Percentiles rank a stretch among this genome's conserved stretches.
Conservation (phyloP, 2,888 invertebrate species). For the Eledone cirrhosa region DNA sequence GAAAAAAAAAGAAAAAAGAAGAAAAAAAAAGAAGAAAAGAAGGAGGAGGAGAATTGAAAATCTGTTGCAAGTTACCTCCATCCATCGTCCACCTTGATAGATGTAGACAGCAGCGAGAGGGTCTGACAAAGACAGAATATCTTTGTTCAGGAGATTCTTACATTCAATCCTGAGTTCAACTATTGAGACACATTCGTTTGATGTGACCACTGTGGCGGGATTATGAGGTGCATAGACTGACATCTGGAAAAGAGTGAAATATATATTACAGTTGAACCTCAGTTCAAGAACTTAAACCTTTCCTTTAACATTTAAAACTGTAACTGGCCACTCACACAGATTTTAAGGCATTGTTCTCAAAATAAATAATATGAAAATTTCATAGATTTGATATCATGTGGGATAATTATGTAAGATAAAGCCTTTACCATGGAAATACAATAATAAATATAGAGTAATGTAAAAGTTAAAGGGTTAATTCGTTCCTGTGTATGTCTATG, state of each 20-base stretch:
- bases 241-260: slow-evolving; percentile 5
- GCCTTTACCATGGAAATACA: too few species aligned
- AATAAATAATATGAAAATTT: too few species aligned
- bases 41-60: neutral
- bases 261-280: too few species aligned
- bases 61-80: neutral
- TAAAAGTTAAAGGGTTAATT: neutral
- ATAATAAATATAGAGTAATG: too few species aligned
- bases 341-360: too few species aligned
- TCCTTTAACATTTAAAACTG: too few species aligned
- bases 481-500: neutral
- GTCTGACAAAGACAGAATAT: slow-evolving; percentile 18
- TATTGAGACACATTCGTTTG: slow-evolving; percentile 2
- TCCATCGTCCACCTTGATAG: slow-evolving; percentile 14
- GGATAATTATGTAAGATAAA: too few species aligned
- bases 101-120: slow-evolving; percentile 21
- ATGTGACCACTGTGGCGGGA: neutral
- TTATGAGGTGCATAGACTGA: neutral
- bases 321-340: too few species aligned
- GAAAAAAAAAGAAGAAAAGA: neutral
- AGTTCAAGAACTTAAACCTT: too few species aligned
- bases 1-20: neutral
- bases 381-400: too few species aligned
- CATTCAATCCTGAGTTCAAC: slow-evolving; percentile 11
- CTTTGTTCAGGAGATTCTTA: slow-evolving; percentile 18